phyloP scores from a whole-genome alignment of 2,888 invertebrate genomes.

The Microctonus hyperodae region DNA sequence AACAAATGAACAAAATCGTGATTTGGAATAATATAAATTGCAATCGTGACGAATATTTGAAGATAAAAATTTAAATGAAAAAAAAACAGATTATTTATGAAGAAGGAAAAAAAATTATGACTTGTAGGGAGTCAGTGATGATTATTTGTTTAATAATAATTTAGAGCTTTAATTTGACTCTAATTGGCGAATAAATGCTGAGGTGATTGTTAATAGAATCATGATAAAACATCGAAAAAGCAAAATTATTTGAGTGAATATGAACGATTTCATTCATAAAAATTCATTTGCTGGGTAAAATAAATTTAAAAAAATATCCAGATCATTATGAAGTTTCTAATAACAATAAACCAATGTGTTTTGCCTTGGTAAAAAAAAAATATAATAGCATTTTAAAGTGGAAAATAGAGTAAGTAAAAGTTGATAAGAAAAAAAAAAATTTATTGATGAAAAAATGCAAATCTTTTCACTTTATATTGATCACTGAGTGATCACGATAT shows the following conservation, averaged over 20 bases:
- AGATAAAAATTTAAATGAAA: background rate
- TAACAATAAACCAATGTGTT: background rate
- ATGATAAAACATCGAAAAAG: too few species aligned
- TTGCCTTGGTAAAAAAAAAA: background rate
- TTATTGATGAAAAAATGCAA: background rate
- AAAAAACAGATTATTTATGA: background rate
- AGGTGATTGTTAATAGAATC: too few species aligned
- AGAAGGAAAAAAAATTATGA: too few species aligned
- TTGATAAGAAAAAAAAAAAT: background rate
- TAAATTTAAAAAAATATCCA: too few species aligned
- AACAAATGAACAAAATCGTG: background rate
- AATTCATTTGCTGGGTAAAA: too few species aligned
- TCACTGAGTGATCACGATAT: conserved; percentile 27
- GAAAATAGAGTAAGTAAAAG: background rate
- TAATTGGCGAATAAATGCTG: too few species aligned
- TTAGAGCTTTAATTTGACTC: too few species aligned
- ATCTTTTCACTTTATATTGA: conserved; percentile 28
- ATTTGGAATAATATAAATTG: background rate
- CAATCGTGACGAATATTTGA: background rate
- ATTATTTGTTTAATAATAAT: too few species aligned
- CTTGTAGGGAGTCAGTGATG: too few species aligned
- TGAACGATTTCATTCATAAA: too few species aligned
- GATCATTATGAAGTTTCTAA: too few species aligned
- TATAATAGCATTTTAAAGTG: background rate
- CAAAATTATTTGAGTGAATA: too few species aligned